Evolutionary conservation across 2,797 vertebrate genomes (phyloP), one percentile per base, ranked within the genome.

Genomic region (Emydoidea blandingii): DNA sequence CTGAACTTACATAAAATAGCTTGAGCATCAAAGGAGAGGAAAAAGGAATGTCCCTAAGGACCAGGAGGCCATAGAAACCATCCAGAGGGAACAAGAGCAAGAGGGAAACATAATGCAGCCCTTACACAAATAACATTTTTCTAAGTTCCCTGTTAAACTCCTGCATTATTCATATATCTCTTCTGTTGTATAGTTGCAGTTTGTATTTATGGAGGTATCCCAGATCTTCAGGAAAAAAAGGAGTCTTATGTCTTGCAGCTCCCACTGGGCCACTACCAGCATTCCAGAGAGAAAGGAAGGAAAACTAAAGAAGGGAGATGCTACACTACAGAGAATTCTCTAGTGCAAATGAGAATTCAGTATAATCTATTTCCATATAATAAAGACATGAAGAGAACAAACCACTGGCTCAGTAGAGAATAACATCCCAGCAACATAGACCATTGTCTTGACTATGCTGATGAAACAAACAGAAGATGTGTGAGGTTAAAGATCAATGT

Each of bases 1-100:
- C 91, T 97, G 79, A 98, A 97, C 53, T 81, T 95, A 93, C 93
- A 94, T 94, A 97, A 97, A 97, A 95, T 49, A 97, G 18, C 95
- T 95, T 92, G 91, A 90, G 74, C 87, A 95, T 95, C 96, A 97
- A 98, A 97, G 34, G 16, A 93, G 19, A 96, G 76, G 52, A 44
- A 96, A 96, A 94, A 93, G 12, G 25, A 98, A 95, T 74, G 11
- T 95, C 89, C 95, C 91, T 62, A 94, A 91, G 81, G 91, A 93
- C 4, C 12, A 93, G 50, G 50, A 97, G 76, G 53, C 81, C 78
- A 96, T 23, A 91, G 74, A 94, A 96, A 95, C 16, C 8, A 72
- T 93, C 74, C 68, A 96, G 92, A 96, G 90, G 1, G 52, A 93
- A 62, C 2, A 92, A 93, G 11, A 56, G 5, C 4, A 91, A 82